Base-by-base conservation (phyloP, 2,113 vertebrate species). In the Triplophysa dalaica region DNA sequence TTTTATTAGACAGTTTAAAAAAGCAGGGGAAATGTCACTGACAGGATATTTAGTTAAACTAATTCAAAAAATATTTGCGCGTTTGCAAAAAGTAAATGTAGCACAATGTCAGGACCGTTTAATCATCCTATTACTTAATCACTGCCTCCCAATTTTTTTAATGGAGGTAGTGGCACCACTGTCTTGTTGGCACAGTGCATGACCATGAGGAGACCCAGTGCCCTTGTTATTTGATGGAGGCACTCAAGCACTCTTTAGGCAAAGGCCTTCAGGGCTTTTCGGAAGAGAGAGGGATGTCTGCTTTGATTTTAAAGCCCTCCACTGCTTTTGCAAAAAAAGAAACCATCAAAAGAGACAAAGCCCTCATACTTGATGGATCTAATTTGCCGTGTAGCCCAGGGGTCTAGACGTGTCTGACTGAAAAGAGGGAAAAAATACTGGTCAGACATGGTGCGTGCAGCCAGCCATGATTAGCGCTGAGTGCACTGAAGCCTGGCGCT, bases 381-480 rank as follows among this genome's bases (percentile, higher is more conserved):
- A 85, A 83, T 82, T 78, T 75, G 72, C 74, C 60, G 60, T 68
- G 48, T 64, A 61, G 79, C 79, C 83, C 54, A 63, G 78, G 81
- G 83, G 77, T 70, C 72, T 67, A 85, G 82, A 82, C 75, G 11
- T 8, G 64, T 65, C 63, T 65, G 68, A 69, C 62, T 74, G 19
- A 70, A 62, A 67, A 26, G 26, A 0, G 60, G 19, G n/a, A 41
- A 79, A 45, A 58, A 65, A 65, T 67, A 60, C 77, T 70, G 81
- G 81, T 74, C 67, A 70, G 80, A 84, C 48, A 75, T 74, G 64
- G 60, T 77, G 72, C 13, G 24, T 62, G 58, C 82, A 86, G 78
- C 61, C 77, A 86, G 50, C 77, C 78, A 67, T 84, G 82, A 82
- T 77, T 65, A 75, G 67, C 48, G 70, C 43, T 13, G 45, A 52